phyloP scores from a whole-genome alignment of 2,888 invertebrate species.

The Leptopilina myrica region DNA sequence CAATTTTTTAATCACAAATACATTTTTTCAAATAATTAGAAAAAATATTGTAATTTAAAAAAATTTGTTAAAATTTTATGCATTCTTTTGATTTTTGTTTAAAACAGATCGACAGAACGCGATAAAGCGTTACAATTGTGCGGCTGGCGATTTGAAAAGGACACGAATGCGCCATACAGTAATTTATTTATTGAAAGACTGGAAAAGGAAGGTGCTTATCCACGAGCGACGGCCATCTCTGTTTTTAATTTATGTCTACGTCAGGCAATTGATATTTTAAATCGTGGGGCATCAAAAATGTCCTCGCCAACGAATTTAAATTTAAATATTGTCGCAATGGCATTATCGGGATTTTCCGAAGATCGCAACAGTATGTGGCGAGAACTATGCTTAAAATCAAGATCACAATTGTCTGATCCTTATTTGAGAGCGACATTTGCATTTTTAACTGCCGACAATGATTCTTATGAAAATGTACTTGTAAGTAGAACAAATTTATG shows the following conservation, averaged over 20 bases:
- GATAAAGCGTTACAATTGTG: conserved; percentile 90
- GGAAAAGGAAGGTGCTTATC: conserved; percentile 85
- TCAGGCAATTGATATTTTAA: conserved; percentile 90
- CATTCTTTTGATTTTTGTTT: too few relatives aligned
- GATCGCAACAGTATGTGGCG: conserved; percentile 90
- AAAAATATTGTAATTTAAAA: too few relatives aligned
- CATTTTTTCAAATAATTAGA: too few relatives aligned
- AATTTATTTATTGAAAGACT: conserved; percentile 81
- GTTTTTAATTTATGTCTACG: conserved; percentile 92
- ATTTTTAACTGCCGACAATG: conserved; percentile 90
- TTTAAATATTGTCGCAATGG: conserved; percentile 86
- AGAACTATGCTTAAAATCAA: conserved; percentile 85
- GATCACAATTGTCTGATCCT: conserved; percentile 89
- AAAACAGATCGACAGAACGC: conserved; percentile 80
- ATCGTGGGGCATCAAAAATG: conserved; percentile 81
- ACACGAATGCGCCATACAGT: conserved; percentile 78
- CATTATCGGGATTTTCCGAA: conserved; percentile 90
- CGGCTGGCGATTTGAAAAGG: conserved; percentile 92
- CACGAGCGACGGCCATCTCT: conserved; percentile 93
- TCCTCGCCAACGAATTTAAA: conserved; percentile 69
- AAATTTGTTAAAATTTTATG: too few relatives aligned
- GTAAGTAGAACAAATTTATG: conserved; percentile 76
- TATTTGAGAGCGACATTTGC: conserved; percentile 94
- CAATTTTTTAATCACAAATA: too few relatives aligned
- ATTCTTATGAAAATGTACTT: conserved; percentile 86